Evolutionary conservation across 2,797 vertebrate species (phyloP), one percentile per base, ranked within the genome.

Genomic region (Sphenopsis melanotis): DNA sequence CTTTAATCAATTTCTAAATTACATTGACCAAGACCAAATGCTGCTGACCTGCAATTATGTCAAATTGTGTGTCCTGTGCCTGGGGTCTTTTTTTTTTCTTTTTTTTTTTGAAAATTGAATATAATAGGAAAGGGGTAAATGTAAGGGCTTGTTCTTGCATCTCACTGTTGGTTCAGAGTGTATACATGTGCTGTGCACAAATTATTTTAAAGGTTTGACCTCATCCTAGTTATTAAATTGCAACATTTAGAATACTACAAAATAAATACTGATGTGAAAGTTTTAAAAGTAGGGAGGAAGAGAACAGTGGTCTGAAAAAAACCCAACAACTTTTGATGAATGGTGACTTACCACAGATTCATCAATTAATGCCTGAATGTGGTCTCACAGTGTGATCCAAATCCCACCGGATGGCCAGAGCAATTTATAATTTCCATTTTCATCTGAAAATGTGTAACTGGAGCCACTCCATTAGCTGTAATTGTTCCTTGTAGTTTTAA

Each of bases 361-460:
- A 49, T 78, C 41, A 84, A 7, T 44, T 72, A 30, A 56, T 39
- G 71, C 50, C 53, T 83, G 37, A 75, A 79, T 39, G 36, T 21
- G 20, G 3, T 65, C 46, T 55, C 37, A 64, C 3, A 59, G 34
- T 7, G 26, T 72, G 26, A 83, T 85, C 42, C 75, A 76, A 75
- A 70, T 74, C 70, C 70, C n/a, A 2, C 55, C 49, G 50, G 63
- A 83, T 39, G 13, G 23, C 36, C 17, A 63, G 37, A 71, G 42
- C 18, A 44, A 71, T 84, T 53, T 52, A 12, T 87, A 69, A 93
- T 81, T 94, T 70, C 84, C 32, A 44, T 93, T 91, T 83, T 78
- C 70, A 49, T 84, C 74, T 93, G 89, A 78, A 95, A 95, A 57
- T 34, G 6, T 61, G 64, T 79, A 79, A 60, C 93, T 83, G 59